A percentile compares a stretch with the other conserved stretches of the same genome.
phyloP scores from a whole-genome alignment of 2,888 invertebrate genomes.

The Pammene fasciana region DNA sequence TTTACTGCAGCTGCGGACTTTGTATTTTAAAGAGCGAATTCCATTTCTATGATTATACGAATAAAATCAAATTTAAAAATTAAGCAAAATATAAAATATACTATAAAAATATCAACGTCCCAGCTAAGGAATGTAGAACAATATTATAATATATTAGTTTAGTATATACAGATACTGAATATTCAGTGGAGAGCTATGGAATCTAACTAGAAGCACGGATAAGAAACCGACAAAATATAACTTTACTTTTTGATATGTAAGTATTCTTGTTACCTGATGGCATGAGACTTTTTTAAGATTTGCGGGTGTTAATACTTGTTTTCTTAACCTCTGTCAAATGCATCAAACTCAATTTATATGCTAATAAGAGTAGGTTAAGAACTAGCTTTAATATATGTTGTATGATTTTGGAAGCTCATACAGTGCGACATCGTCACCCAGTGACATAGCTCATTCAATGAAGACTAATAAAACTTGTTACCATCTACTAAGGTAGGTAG shows the following conservation, averaged over 20 bases:
- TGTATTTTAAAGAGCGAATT: neutral
- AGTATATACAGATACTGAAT: slow-evolving; percentile 30
- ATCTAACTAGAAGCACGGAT: slow-evolving; percentile 24
- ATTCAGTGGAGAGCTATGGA: slow-evolving; percentile 30
- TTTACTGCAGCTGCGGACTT: neutral
- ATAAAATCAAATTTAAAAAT: neutral
- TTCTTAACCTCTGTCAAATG: too few relatives aligned
- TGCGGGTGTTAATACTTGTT: too few relatives aligned
- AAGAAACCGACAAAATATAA: slow-evolving; percentile 19
- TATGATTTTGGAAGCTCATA: too few relatives aligned
- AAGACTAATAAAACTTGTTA: too few relatives aligned
- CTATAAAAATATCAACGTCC: slow-evolving; percentile 21
- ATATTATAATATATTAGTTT: slow-evolving; percentile 13
- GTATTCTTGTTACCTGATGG: slow-evolving; percentile 12
- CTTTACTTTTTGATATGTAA: slow-evolving; percentile 18
- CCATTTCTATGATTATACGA: neutral
- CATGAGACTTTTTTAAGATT: too few relatives aligned
- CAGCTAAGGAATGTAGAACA: slow-evolving; percentile 28
- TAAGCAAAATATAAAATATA: slow-evolving; percentile 11
- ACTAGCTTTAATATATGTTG: too few relatives aligned
- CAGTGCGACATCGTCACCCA: too few relatives aligned
- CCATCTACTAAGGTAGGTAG: too few relatives aligned
- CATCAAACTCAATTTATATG: too few relatives aligned
- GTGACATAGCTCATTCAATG: too few relatives aligned
- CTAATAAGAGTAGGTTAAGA: too few relatives aligned